phyloP scores from a whole-genome alignment of 1,140 invertebrate genomes.

The Heliothis virescens region DNA sequence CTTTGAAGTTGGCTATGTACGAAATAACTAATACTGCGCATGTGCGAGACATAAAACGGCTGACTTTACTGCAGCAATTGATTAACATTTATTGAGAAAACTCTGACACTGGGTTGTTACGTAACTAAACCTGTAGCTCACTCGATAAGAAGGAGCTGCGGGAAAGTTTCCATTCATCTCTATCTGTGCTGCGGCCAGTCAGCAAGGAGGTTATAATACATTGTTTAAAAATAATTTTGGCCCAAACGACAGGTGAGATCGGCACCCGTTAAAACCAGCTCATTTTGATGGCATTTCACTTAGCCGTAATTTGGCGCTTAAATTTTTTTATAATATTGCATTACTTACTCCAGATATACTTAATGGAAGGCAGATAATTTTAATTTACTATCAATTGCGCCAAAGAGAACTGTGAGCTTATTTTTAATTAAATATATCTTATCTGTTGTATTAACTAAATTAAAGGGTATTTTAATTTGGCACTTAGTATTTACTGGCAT shows the following conservation, averaged over 20 bases:
- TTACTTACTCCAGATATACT: neutral
- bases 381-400: neutral
- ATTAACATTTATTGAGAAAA: too few relatives aligned
- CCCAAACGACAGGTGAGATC: neutral
- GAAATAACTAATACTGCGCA: too few relatives aligned
- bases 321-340: neutral
- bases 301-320: slow-evolving; percentile 1
- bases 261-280: neutral
- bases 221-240: slow-evolving; percentile 6
- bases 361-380: neutral
- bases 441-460: neutral
- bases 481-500: neutral
- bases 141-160: too few relatives aligned
- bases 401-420: neutral
- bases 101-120: too few relatives aligned
- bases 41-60: too few relatives aligned
- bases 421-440: neutral
- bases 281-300: slow-evolving; percentile 10
- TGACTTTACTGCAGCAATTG: too few relatives aligned
- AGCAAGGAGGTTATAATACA: neutral
- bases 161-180: too few relatives aligned
- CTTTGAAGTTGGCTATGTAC: too few relatives aligned
- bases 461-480: neutral
- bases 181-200: too few relatives aligned
- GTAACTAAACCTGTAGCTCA: too few relatives aligned